A percentile compares a stretch with the other conserved stretches of the same genome.
These are phyloP conservation scores for Stylophora pistillata DNA, from an alignment of 64 coral and sea anemone species.

Conservation along the genomic window DNA sequence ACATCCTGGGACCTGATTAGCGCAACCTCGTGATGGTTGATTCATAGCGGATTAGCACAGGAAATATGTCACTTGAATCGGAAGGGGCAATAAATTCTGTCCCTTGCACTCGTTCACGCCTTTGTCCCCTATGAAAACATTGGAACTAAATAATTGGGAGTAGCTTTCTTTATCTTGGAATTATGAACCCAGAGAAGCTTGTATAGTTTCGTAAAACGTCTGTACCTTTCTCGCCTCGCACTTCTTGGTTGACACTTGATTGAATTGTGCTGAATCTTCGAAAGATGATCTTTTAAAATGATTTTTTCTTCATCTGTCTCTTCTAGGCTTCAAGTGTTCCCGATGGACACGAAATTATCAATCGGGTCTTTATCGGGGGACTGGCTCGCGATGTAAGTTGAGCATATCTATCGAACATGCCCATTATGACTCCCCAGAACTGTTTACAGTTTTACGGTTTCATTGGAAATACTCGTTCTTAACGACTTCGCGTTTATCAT, in stretches of 20 bases:
- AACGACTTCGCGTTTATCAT: no score
- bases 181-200: no score
- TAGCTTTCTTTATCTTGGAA: no score
- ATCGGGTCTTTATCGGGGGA: slow-evolving; percentile 52
- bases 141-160: neutral
- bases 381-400: slow-evolving; percentile 42
- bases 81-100: neutral
- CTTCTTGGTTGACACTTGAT: neutral
- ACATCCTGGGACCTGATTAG: no score
- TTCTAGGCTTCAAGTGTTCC: neutral
- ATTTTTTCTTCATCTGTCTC: neutral
- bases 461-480: no score
- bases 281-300: neutral
- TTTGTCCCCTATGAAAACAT: neutral
- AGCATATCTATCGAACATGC: neutral
- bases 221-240: no score
- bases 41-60: neutral
- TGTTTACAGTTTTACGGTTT: neutral
- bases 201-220: no score
- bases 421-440: neutral
- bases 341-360: slow-evolving; percentile 20
- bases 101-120: neutral
- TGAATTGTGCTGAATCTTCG: neutral
- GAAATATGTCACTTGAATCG: slow-evolving; percentile 17
- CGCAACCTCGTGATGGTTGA: no score